Base-by-base conservation (phyloP, 2,797 vertebrate species). In the Toxotes lorentzi region DNA sequence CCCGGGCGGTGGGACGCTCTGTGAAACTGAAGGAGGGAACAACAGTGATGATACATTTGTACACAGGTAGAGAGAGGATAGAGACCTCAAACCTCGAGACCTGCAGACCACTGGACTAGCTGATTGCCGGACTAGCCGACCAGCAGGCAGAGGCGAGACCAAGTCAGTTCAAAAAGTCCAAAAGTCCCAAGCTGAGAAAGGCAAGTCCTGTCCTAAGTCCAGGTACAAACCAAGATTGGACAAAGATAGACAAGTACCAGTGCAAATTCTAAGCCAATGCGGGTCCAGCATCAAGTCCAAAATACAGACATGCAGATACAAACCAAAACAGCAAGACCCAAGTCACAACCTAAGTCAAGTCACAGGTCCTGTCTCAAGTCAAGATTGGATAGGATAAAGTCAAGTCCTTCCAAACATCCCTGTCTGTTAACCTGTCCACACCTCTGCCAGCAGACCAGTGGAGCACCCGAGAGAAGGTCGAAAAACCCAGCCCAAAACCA, bases 1-100 rank as follows among this genome's bases (percentile, higher is more conserved):
- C 68, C 88, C 86, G 0, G 93, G 81, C 40, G 89, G 86, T 34
- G 84, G 91, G 84, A 72, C 66, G 43, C 86, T 94, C 89, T 93
- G 91, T 86, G 85, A 76, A 91, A 91, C 95, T 96, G 86, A 72
- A 79, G 92, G 86, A 92, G 73, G 86, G 86, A 93, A 94, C 68
- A 90, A 94, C 87, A 94, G 77, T 83, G 69, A 81, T 88, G 76
- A 89, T 16, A 86, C 85, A 93, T 78, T 78, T 71, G 59, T 53
- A 80, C 79, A 85, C 23, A 85, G 60, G 57, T 70, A 81, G 68
- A 68, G 83, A 73, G 34, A 81, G 76, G 80, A 81, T 14, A 30
- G 47, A 61, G 53, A 71, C 79, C 68, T 68, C 66, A 72, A 40
- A 23, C 40, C 27, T 4, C 24, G 5, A 21, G 24, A 64, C 65